Conservation (phyloP, 2,113 vertebrate species). For the Fregetta grallaria region DNA sequence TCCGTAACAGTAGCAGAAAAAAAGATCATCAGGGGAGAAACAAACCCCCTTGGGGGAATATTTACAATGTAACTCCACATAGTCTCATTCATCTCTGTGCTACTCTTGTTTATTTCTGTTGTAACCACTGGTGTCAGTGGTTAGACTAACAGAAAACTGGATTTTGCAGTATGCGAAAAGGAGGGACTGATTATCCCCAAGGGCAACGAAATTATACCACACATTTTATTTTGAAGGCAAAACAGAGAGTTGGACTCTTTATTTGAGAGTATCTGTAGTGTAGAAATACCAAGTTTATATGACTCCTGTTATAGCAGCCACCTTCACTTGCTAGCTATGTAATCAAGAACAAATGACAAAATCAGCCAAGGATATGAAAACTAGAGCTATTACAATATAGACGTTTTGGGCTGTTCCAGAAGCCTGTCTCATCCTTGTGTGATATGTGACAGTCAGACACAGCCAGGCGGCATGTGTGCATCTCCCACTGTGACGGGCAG, state of each 20-base stretch:
- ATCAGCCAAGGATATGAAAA: neutral
- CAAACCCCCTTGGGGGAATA: neutral
- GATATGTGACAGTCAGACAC: neutral
- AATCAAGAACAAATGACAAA: neutral
- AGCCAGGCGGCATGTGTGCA: neutral
- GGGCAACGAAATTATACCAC: neutral
- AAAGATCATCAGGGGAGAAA: neutral
- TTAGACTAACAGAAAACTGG: slow-evolving; percentile 16
- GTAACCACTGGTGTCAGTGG: neutral
- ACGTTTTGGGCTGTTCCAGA: neutral
- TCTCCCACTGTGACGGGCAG: neutral
- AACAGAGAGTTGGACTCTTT: neutral
- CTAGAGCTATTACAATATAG: neutral
- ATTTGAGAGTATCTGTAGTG: neutral
- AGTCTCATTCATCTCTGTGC: neutral
- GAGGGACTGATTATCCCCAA: neutral
- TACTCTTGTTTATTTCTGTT: slow-evolving; percentile 7
- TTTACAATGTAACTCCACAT: neutral
- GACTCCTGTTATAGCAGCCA: neutral
- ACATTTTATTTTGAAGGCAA: neutral
- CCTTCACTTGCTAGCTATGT: neutral
- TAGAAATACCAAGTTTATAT: neutral
- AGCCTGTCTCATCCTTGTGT: neutral
- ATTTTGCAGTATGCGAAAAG: neutral
- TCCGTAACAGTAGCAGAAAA: neutral